Base-by-base conservation (phyloP, 2,797 vertebrate species). In the Chelon labrosus region DNA sequence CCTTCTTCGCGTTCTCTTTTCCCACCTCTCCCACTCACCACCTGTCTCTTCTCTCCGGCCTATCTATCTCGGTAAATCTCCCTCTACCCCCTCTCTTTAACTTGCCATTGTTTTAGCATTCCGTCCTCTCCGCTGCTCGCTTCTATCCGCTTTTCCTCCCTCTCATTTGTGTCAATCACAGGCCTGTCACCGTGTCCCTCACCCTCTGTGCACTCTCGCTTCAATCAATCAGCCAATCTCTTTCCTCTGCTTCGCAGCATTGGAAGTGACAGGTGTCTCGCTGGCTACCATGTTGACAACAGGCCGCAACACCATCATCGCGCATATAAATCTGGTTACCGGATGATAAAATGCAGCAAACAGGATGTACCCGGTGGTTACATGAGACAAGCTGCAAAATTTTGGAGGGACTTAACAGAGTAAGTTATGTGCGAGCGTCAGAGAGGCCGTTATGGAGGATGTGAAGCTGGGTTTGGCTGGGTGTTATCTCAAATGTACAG, bases 211-310 rank as follows among this genome's bases (percentile, higher is more conserved):
- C 85, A 68, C 89, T 80, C 80, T 77, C 63, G 70, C 92, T 89
- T 89, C 89, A 86, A 94, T 95, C 93, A 94, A 91, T 93, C 93
- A 90, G 79, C 80, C 89, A 72, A 82, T 91, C 88, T 88, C 79
- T 66, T 70, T 70, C 53, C 79, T 73, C 54, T 53, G 84, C 77
- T 84, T 84, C 65, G 85, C 80, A 79, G 65, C 92, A 88, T 85
- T 70, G 79, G 75, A 88, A 91, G 80, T 93, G 94, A 93, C 92
- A 90, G 91, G 90, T 84, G 91, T 90, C 91, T 91, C 46, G 67
- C 86, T 56, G 57, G 91, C 85, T 66, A 75, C 82, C 81, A 65
- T 87, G 64, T 84, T 77, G 78, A 91, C 75, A 39, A 77, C 85
- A 64, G 83, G 86, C 78, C 75, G 42, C 84, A 68, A 47, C 73